Evolutionary conservation across 2,113 vertebrate species (phyloP).

Genomic region (Lophius piscatorius): DNA sequence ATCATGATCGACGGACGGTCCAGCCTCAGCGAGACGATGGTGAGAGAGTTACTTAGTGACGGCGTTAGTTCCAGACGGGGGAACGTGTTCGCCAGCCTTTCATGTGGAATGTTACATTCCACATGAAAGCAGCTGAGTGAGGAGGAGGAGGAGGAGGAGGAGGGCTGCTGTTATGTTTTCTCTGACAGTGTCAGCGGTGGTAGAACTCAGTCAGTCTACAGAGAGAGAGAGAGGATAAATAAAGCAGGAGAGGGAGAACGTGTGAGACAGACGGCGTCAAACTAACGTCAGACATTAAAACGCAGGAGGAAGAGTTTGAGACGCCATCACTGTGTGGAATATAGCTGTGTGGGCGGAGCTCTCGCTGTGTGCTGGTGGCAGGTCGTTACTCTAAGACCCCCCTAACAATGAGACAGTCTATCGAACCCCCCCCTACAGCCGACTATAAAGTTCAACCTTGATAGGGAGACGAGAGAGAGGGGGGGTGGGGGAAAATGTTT

Average conservation of each 20-base stretch:
- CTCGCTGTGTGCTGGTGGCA: slow-evolving; percentile 62
- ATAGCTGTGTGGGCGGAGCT: slow-evolving; percentile 68
- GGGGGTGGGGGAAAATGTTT: slow-evolving; percentile 20
- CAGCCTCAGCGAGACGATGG: slow-evolving; percentile 82
- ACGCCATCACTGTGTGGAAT: too few species aligned
- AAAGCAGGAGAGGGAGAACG: slow-evolving; percentile 15
- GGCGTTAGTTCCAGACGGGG: too few species aligned
- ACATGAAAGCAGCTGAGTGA: slow-evolving; percentile 43
- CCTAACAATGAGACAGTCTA: slow-evolving; percentile 71
- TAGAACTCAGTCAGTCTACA: slow-evolving; percentile 29
- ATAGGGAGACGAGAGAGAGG: slow-evolving; percentile 50
- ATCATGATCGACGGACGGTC: slow-evolving; percentile 86
- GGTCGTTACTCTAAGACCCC: slow-evolving; percentile 77
- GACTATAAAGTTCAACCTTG: slow-evolving; percentile 83
- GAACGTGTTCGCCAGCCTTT: slow-evolving; percentile 49
- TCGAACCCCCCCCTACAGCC: slow-evolving; percentile 68
- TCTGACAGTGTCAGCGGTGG: slow-evolving; percentile 22
- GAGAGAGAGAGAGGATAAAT: too few species aligned
- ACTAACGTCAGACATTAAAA: too few species aligned
- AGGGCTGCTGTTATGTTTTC: slow-evolving; percentile 26
- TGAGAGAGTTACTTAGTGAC: too few species aligned
- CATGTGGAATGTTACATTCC: slow-evolving; percentile 44
- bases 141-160: background rate
- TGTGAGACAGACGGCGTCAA: too few species aligned
- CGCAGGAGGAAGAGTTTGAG: too few species aligned